A percentile compares a stretch with the other conserved stretches of the same genome.
phyloP scores from a whole-genome alignment of 2,888 invertebrate genomes.

The Gisinianus flammeolus region DNA sequence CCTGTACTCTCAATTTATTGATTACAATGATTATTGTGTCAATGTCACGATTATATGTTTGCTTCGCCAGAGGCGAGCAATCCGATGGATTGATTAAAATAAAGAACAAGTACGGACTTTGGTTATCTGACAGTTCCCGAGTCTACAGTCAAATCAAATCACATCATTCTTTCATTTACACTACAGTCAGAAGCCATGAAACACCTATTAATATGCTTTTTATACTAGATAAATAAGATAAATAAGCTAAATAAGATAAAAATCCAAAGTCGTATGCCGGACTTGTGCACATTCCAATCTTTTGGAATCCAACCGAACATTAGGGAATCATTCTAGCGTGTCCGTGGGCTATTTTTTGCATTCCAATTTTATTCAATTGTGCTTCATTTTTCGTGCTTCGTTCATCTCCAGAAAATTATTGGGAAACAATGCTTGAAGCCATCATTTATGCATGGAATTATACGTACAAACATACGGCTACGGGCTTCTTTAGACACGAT shows the following conservation, averaged over 20 bases:
- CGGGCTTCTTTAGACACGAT: too few relatives aligned
- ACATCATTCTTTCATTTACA: background rate
- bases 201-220: background rate
- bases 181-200: background rate
- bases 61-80: background rate
- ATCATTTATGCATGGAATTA: too few relatives aligned
- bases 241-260: too few relatives aligned
- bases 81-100: background rate
- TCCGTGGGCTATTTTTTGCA: background rate
- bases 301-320: background rate
- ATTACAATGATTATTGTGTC: background rate
- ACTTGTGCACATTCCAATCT: background rate
- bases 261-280: background rate
- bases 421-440: background rate
- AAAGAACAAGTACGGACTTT: background rate
- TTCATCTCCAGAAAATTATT: background rate
- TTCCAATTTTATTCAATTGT: background rate
- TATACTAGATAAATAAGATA: background rate
- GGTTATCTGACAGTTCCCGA: background rate
- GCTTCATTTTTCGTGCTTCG: too few relatives aligned
- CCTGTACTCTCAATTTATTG: too few relatives aligned
- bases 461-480: too few relatives aligned
- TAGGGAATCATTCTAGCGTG: background rate
- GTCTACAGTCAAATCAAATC: background rate
- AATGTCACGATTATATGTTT: background rate